Conservation (phyloP, 2,113 vertebrate species). For the Lipophrys pholis region DNA sequence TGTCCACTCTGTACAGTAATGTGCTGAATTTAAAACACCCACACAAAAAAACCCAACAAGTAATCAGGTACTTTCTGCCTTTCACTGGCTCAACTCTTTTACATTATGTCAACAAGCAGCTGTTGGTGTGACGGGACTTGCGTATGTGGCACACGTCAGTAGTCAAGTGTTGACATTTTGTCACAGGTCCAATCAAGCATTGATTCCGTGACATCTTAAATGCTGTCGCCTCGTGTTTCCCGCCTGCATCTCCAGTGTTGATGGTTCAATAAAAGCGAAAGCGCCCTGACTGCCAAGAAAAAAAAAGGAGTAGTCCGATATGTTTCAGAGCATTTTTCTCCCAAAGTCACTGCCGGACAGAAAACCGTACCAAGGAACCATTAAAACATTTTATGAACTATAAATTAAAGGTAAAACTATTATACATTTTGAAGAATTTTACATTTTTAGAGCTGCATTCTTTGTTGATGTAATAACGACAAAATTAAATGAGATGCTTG, state of each 20-base stretch:
- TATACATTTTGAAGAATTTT: too few species aligned
- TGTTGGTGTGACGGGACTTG: background rate
- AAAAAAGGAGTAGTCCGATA: background rate
- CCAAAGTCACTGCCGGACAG: background rate
- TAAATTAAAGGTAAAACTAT: too few species aligned
- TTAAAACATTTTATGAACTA: background rate
- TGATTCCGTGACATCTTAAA: too few species aligned
- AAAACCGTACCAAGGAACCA: background rate
- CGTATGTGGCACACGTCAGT: background rate
- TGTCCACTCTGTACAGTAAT: background rate
- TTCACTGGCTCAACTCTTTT: background rate
- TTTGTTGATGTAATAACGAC: too few species aligned
- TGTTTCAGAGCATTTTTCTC: background rate
- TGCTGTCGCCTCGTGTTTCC: background rate
- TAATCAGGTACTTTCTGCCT: background rate
- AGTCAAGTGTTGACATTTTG: background rate
- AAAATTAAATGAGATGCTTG: too few species aligned
- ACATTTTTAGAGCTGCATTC: too few species aligned
- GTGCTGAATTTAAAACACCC: background rate
- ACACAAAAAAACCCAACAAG: background rate
- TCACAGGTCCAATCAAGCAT: too few species aligned
- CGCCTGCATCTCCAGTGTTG: background rate
- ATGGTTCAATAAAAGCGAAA: background rate
- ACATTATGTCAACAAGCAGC: background rate
- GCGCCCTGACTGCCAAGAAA: background rate